These are phyloP conservation scores for Garra rufa DNA, from an alignment of 2,113 vertebrate species.

Conservation along the genomic window DNA sequence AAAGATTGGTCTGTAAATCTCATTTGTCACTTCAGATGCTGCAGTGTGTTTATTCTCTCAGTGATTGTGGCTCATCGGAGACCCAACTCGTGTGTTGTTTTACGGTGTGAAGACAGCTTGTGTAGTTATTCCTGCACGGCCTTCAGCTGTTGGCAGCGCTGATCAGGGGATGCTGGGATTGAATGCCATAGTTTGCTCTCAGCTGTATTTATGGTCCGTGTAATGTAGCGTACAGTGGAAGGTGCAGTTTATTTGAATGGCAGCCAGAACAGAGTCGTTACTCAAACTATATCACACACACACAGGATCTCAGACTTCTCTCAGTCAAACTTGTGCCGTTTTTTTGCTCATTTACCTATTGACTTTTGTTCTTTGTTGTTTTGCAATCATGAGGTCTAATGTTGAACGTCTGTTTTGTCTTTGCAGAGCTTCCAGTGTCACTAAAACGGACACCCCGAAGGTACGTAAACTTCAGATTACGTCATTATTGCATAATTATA, in stretches of 20 bases:
- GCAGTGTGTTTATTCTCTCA: background rate
- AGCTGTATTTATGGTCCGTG: slow-evolving; percentile 41
- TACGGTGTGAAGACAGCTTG: background rate
- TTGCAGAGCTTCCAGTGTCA: slow-evolving; percentile 77
- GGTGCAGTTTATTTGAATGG: slow-evolving; percentile 3
- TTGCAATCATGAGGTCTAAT: background rate
- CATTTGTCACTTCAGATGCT: background rate
- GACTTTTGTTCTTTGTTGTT: background rate
- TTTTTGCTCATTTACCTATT: no score
- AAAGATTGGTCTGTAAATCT: slow-evolving; percentile 20
- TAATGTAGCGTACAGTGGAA: slow-evolving; percentile 15
- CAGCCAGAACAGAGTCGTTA: slow-evolving; percentile 22
- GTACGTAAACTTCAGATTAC: slow-evolving; percentile 68
- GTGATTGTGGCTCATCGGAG: background rate
- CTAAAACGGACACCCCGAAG: slow-evolving; percentile 80
- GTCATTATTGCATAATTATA: no score
- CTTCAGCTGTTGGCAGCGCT: slow-evolving; percentile 47
- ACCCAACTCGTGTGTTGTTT: background rate
- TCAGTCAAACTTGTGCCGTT: background rate
- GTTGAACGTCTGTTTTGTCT: slow-evolving; percentile 33
- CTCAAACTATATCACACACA: slow-evolving; percentile 11
- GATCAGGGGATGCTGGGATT: slow-evolving; percentile 22
- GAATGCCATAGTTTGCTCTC: slow-evolving; percentile 35
- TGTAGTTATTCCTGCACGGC: background rate
- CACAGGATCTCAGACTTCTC: background rate